phyloP scores from a whole-genome alignment of 2,888 invertebrate genomes.

The Scaptomyza parva region DNA sequence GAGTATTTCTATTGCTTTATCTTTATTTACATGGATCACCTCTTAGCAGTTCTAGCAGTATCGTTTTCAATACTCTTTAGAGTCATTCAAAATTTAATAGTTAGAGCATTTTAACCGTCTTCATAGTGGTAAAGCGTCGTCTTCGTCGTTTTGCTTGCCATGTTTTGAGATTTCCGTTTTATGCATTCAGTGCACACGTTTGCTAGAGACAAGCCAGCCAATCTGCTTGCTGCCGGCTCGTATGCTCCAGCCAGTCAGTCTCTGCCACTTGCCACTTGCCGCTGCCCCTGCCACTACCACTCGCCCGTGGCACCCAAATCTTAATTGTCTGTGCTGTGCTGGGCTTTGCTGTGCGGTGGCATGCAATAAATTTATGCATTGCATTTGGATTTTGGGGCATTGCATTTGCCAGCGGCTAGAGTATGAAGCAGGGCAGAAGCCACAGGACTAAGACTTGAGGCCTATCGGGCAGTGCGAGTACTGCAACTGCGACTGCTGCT shows the following conservation, averaged over 20 bases:
- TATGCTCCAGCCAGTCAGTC: slow-evolving; percentile 2
- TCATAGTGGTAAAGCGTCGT: background rate
- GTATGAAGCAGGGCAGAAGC: slow-evolving; percentile 1
- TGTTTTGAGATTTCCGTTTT: slow-evolving; percentile 69
- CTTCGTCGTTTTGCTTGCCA: slow-evolving; percentile 11
- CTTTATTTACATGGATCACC: too few relatives aligned
- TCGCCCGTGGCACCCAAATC: slow-evolving; percentile 40
- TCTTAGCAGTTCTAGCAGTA: too few relatives aligned
- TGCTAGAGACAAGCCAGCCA: slow-evolving; percentile 70
- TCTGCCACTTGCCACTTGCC: background rate
- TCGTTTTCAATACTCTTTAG: too few relatives aligned
- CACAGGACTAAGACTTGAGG: slow-evolving; percentile 23
- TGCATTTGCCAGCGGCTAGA: slow-evolving; percentile 22
- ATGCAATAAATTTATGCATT: slow-evolving; percentile 78
- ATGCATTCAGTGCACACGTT: slow-evolving; percentile 78
- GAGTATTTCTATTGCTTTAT: too few relatives aligned
- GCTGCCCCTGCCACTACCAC: background rate
- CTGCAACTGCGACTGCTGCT: too few relatives aligned
- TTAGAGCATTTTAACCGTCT: slow-evolving; percentile 39
- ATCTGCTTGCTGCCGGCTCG: slow-evolving; percentile 57
- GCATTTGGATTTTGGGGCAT: slow-evolving; percentile 71
- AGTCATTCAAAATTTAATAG: background rate
- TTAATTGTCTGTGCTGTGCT: slow-evolving; percentile 71
- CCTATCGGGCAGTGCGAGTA: slow-evolving; percentile 29
- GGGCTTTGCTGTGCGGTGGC: slow-evolving; percentile 47